These are phyloP conservation scores for Crax fasciolata DNA, from an alignment of 2,797 vertebrate species.

Conservation along the genomic window DNA sequence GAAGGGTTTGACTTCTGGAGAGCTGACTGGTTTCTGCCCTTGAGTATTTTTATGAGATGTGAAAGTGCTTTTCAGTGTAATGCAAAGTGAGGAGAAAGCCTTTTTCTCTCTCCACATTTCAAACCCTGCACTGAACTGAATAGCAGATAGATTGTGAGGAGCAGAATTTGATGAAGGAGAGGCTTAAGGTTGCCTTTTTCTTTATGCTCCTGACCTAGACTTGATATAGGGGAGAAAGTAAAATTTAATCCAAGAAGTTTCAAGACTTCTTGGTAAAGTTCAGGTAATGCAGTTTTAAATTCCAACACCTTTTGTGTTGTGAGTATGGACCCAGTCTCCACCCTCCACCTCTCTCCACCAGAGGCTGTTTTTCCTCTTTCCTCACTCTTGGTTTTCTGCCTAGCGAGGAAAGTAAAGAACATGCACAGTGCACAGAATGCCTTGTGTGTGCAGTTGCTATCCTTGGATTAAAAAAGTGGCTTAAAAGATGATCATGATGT, in stretches of 20 bases:
- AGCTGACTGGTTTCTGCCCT: neutral
- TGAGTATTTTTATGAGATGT: neutral
- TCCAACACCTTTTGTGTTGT: neutral
- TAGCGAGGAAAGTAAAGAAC: neutral
- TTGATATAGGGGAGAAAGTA: neutral
- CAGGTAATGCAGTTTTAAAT: neutral
- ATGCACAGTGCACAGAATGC: neutral
- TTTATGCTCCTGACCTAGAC: neutral
- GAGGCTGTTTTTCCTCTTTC: neutral
- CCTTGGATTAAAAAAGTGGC: neutral
- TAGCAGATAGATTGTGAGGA: neutral
- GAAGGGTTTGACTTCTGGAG: neutral
- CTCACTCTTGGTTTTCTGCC: neutral
- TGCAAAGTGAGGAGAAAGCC: neutral
- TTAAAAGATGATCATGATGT: neutral
- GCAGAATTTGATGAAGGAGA: neutral
- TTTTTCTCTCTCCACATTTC: neutral
- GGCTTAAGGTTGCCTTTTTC: neutral
- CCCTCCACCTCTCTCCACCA: neutral
- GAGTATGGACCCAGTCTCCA: neutral
- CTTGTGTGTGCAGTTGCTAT: neutral
- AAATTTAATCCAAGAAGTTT: neutral
- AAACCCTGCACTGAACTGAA: neutral
- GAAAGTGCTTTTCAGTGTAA: neutral
- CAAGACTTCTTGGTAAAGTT: neutral